These are phyloP conservation scores for Pogonophryne albipinna DNA, from an alignment of 2,797 vertebrate species.

Conservation along the genomic window DNA sequence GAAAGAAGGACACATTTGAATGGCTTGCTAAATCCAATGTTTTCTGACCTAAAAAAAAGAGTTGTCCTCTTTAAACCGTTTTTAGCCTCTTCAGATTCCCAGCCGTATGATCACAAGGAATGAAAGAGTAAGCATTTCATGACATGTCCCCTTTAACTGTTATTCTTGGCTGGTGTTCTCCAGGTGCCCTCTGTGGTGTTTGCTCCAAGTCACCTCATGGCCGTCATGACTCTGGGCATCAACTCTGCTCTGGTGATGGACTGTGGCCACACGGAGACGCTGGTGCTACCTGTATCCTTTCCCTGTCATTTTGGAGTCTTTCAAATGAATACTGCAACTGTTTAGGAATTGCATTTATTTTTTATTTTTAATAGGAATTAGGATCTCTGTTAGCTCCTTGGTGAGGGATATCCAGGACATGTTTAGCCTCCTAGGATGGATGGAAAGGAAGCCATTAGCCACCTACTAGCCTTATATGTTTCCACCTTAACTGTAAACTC, in stretches of 20 bases:
- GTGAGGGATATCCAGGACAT: neutral
- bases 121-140: no score
- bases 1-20: no score
- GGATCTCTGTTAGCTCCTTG: neutral
- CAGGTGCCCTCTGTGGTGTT: constrained; percentile 97
- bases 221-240: constrained; percentile 96
- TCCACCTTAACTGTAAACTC: constrained; percentile 75
- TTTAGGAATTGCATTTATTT: neutral
- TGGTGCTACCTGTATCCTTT: constrained; percentile 97
- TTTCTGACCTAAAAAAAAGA: no score
- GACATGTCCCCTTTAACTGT: neutral
- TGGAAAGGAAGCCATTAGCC: neutral
- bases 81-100: no score
- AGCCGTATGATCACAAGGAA: no score
- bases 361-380: neutral
- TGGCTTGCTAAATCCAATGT: no score
- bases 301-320: neutral
- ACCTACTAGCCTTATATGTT: neutral
- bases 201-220: constrained; percentile 97
- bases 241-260: constrained; percentile 98
- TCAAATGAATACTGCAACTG: neutral
- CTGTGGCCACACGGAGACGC: constrained; percentile 95
- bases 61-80: no score
- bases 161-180: neutral
- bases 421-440: neutral